Percentiles rank a stretch among this genome's conserved stretches.
Conservation (phyloP, 2,113 vertebrate genomes). For the Amazona vittata region DNA sequence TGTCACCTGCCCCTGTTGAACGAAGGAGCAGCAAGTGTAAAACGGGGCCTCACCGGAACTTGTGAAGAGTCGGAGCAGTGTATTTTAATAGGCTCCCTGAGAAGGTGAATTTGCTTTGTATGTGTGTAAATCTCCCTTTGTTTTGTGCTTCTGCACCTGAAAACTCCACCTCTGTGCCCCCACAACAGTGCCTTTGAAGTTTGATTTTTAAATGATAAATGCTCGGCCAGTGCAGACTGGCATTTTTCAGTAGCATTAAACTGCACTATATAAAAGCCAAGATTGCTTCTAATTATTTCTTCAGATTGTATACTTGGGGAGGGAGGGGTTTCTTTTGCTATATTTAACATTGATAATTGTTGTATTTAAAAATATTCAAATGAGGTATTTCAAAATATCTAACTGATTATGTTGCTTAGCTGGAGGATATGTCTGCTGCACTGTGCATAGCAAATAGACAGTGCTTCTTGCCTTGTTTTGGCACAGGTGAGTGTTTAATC, state of each 20-base stretch:
- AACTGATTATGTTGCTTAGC: neutral
- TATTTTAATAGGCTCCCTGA: neutral
- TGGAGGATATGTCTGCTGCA: neutral
- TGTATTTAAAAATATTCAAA: neutral
- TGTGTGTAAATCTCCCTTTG: neutral
- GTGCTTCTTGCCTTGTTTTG: neutral
- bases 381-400: neutral
- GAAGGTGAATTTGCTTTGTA: neutral
- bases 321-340: neutral
- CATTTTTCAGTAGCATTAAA: neutral
- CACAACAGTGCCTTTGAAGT: neutral
- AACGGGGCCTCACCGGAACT: neutral
- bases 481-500: neutral
- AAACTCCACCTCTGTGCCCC: neutral
- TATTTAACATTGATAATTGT: neutral
- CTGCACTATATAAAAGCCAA: neutral
- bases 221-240: neutral
- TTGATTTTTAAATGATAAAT: neutral
- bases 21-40: neutral
- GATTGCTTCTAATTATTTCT: neutral
- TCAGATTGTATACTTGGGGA: neutral
- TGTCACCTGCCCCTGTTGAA: neutral
- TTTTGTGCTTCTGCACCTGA: neutral
- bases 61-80: neutral
- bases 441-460: neutral